Conservation (phyloP, 2,888 invertebrate species). For the Temnothorax rugatulus region DNA sequence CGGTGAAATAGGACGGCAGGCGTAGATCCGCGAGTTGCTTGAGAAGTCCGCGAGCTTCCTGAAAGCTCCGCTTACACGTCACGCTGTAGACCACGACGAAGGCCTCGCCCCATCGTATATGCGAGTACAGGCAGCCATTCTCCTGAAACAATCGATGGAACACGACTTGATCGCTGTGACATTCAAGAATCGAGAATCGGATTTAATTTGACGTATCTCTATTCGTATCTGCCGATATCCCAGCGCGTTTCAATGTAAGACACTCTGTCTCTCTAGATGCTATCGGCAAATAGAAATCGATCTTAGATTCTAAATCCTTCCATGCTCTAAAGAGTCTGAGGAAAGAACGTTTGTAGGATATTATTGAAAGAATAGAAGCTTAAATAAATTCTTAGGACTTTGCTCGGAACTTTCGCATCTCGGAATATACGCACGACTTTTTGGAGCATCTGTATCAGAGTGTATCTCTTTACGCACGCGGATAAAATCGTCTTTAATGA, state of each 20-base stretch:
- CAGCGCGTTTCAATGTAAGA: not conserved
- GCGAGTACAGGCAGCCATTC: constrained; percentile 92
- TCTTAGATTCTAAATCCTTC: not conserved
- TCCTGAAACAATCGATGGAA: constrained; percentile 87
- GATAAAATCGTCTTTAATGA: constrained; percentile 15
- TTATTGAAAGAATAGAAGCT: not conserved
- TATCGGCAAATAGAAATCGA: constrained; percentile 23
- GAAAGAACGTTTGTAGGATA: not conserved
- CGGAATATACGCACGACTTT: not conserved
- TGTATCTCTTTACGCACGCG: not conserved
- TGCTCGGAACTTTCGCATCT: not conserved
- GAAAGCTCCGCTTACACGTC: constrained; percentile 92
- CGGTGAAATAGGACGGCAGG: constrained; percentile 92
- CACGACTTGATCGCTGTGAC: constrained; percentile 33
- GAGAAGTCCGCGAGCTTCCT: constrained; percentile 91
- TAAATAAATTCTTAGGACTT: not conserved
- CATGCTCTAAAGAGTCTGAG: not conserved
- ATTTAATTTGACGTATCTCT: constrained; percentile 35
- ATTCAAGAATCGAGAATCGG: constrained; percentile 27
- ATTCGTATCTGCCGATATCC: constrained; percentile 4
- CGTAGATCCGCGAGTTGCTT: constrained; percentile 91
- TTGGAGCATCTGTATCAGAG: not conserved
- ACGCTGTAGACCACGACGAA: constrained; percentile 94
- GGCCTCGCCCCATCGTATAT: constrained; percentile 94
- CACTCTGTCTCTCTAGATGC: not conserved